Evolutionary conservation across 2,888 invertebrate genomes (phyloP), one percentile per base, ranked within the genome.

Genomic region (Pseudococcus jackbeardsleyi): DNA sequence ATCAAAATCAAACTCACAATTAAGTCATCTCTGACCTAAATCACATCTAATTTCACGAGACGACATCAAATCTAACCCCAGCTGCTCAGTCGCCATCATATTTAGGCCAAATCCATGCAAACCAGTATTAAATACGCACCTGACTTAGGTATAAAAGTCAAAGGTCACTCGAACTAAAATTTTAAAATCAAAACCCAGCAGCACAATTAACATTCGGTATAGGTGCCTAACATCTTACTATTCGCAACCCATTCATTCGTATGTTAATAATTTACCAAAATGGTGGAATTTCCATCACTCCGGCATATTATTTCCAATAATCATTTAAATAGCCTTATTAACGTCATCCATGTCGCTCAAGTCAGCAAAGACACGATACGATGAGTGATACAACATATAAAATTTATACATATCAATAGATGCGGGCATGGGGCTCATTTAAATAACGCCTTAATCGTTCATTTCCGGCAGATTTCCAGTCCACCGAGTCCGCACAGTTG

Each of bases 391-490:
- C 33, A 11, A 17, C 11, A 17, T 26, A 0, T 68, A 39, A 33
- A 72, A 26, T 68, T 26, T 68, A 68, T 68, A 68, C 22, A 68
- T 15, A 33, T 72, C 72, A 12, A 64, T 72, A 33, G 6, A 72
- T 72, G 72, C 72, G 72, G 72, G 72, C 17, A 72, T 33, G 33
- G 64, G 64, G 72, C 72, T 72, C 72, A 72, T 72, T 72, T 72
- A 33, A 72, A 72, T 72, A 39, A 72, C 72, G 72, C 72, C 33
- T 72, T 72, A 72, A 72, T 72, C 72, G 72, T 72, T 72, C 72
- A 39, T 72, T 72, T 72, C 72, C 72, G 72, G 68, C 22, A 68
- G 26, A 68, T 68, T 68, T 26, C 26, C 68, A 68, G 72, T 72
- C 72, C 17, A 72, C 17, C 64, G 72, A 72, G 72, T 72, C 22